These are phyloP conservation scores for Xiphydria camelus DNA, from an alignment of 2,888 invertebrate species.

Conservation along the genomic window DNA sequence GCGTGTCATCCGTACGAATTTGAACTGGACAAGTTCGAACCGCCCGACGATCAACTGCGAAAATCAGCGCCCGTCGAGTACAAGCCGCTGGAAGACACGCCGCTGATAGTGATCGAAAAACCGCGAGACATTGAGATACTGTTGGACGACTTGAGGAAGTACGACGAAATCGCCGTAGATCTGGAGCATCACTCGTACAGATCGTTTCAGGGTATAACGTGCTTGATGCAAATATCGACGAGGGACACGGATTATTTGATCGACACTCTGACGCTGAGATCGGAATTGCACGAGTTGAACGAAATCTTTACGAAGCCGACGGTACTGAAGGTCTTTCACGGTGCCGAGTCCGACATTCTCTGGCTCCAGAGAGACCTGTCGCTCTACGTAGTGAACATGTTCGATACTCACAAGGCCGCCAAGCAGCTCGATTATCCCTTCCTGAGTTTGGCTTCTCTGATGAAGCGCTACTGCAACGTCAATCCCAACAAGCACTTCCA, in stretches of 20 bases:
- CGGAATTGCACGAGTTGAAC: constrained; percentile 81
- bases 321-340: constrained; percentile 94
- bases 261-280: constrained; percentile 83
- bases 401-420: constrained; percentile 92
- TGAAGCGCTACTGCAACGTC: constrained; percentile 77
- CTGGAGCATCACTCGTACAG: constrained; percentile 92
- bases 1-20: constrained; percentile 85
- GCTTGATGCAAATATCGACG: constrained; percentile 93
- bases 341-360: constrained; percentile 81
- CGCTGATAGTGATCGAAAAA: constrained; percentile 70
- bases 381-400: constrained; percentile 93
- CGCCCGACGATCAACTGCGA: constrained; percentile 61
- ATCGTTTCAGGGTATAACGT: constrained; percentile 91
- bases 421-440: constrained; percentile 71
- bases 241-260: constrained; percentile 80
- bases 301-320: constrained; percentile 87
- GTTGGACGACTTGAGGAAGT: constrained; percentile 67
- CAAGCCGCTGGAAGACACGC: constrained; percentile 65
- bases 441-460: constrained; percentile 76
- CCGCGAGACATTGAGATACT: constrained; percentile 67
- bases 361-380: constrained; percentile 97
- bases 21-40: constrained; percentile 77
- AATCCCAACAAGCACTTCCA: constrained; percentile 89
- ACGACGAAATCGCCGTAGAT: constrained; percentile 85
- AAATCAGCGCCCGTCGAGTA: constrained; percentile 58